phyloP scores from a whole-genome alignment of 2,113 vertebrate species.

The Raja brachyura region DNA sequence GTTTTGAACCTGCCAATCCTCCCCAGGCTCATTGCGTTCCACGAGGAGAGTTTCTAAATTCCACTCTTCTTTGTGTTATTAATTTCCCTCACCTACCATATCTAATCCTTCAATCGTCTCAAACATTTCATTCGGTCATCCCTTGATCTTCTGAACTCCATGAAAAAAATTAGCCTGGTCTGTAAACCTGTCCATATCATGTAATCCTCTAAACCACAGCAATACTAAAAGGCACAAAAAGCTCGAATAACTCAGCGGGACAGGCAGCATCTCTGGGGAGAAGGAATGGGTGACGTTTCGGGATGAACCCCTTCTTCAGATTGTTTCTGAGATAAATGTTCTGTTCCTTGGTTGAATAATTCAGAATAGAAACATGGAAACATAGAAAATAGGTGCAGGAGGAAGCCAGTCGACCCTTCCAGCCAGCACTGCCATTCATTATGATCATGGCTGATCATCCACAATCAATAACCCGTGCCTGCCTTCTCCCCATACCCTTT shows the following conservation, averaged over 20 bases:
- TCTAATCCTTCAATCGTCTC: background rate
- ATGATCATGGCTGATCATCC: too few relatives aligned
- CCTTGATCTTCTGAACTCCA: background rate
- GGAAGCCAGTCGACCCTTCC: too few relatives aligned
- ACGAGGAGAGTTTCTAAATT: background rate
- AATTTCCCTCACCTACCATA: background rate
- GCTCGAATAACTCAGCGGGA: too few relatives aligned
- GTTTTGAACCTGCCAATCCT: background rate
- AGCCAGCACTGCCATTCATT: too few relatives aligned
- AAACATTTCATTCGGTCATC: background rate
- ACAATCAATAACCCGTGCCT: too few relatives aligned
- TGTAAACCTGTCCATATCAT: background rate
- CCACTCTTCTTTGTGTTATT: background rate
- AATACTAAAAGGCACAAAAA: background rate
- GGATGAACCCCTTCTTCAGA: too few relatives aligned
- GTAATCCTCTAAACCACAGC: background rate
- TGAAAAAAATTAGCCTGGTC: background rate
- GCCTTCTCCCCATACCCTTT: too few relatives aligned
- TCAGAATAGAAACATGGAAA: background rate
- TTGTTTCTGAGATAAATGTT: background rate
- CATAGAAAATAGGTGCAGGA: too few relatives aligned
- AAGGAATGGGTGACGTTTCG: too few relatives aligned
- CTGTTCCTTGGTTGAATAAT: background rate
- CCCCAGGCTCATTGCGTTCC: background rate
- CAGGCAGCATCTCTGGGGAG: too few relatives aligned